Base-by-base conservation (phyloP, 1,140 invertebrate species). In the Pogonomyrmex californicus region DNA sequence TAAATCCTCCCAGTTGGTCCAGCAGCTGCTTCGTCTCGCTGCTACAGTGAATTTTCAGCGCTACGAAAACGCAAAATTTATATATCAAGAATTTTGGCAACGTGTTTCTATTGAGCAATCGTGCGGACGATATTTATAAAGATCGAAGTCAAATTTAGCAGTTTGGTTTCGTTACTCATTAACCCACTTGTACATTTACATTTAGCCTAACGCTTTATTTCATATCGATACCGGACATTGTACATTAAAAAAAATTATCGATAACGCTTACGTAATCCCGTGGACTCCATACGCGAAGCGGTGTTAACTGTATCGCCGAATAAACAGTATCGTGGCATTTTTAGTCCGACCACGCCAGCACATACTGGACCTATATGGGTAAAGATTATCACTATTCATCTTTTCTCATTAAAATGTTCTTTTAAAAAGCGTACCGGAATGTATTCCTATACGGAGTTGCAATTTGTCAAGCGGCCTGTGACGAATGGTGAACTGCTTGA, bases 301-400 rank as follows among this genome's bases (percentile, higher is more conserved):
- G 98, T 99, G 94, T 99, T 99, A 5, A 99, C 98, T 0, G 98
- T 98, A 91, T 99, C 98, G 0, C 98, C 98, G 92, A 98, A 98
- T 1, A 99, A 95, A 93, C 98, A 99, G 93, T 98, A 99, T 68
- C 98, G 95, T 0, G 98, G 98, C 98, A 99, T 99, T 94, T 98
- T 98, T 30, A 98, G 93, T 0, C 98, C 98, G 0, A 99, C 98
- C 0, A 99, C 98, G 7, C 98, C 98, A 0, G 98, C 98, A 91
- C 98, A 98, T 10, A 98, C 98, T 10, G 97, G 97, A 33, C 97
- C 96, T 95, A 91, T n/a, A 10, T 23, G 23, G 23, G 23, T 23
- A 60, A 36, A 75, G 1, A 49, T 73, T 38, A 65, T 65, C 14
- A 71, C 54, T 71, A 44, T 47, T 56, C 12, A 68, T 79, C 38